Evolutionary conservation across 2,888 invertebrate genomes (phyloP).

Genomic region (Didymodactylos carnosus): DNA sequence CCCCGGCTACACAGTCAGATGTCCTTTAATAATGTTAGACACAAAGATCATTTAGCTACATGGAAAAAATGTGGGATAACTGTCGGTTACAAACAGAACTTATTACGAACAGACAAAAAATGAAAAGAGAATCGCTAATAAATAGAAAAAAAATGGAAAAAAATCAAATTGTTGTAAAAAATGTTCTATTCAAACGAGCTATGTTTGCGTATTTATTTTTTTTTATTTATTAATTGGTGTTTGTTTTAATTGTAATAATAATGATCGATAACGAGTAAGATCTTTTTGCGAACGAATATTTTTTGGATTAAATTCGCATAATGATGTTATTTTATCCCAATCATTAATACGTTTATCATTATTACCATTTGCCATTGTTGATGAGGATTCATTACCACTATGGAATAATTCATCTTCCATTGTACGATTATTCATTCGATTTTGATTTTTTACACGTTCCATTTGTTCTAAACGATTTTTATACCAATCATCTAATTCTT

Average conservation of each 20-base stretch:
- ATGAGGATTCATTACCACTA: neutral
- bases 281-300: constrained; percentile 67
- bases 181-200: no score
- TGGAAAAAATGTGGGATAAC: no score
- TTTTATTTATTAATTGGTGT: constrained; percentile 63
- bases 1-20: no score
- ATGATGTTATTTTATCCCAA: constrained; percentile 83
- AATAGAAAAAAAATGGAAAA: neutral
- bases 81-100: no score
- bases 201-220: no score
- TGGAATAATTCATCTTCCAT: neutral
- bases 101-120: no score
- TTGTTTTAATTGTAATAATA: constrained; percentile 61
- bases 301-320: constrained; percentile 93
- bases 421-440: constrained; percentile 71
- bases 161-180: neutral
- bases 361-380: neutral
- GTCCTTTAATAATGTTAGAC: no score
- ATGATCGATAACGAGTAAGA: constrained; percentile 77
- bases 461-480: constrained; percentile 80
- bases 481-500: constrained; percentile 97
- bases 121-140: no score
- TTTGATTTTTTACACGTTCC: constrained; percentile 76
- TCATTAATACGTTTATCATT: constrained; percentile 39
- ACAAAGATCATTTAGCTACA: no score